Conservation (phyloP, 2,113 vertebrate species). For the Dasyurus viverrinus region DNA sequence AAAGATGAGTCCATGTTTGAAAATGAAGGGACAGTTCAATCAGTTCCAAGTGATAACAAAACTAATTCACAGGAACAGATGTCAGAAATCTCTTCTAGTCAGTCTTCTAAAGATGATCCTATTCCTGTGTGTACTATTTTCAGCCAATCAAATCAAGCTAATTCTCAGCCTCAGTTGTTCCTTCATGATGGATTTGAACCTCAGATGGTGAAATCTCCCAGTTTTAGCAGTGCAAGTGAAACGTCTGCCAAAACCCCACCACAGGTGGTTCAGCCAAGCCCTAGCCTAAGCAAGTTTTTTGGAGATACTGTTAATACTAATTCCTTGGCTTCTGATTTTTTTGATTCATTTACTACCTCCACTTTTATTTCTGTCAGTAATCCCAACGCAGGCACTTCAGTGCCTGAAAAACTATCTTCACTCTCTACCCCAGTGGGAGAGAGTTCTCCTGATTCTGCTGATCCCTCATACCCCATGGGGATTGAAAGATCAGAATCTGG, state of each 20-base stretch:
- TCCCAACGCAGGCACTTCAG: conserved; percentile 87
- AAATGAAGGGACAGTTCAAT: conserved; percentile 11
- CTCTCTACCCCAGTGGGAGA: conserved; percentile 74
- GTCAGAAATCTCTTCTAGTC: conserved; percentile 8
- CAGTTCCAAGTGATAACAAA: conserved; percentile 51
- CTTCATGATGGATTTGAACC: conserved; percentile 94
- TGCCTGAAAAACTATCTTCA: conserved; percentile 83
- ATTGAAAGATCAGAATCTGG: conserved; percentile 68
- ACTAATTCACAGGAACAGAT: conserved; percentile 55
- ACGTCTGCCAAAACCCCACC: conserved; percentile 85
- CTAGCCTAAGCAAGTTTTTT: conserved; percentile 98
- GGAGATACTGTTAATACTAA: conserved; percentile 87
- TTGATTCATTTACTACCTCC: conserved; percentile 96
- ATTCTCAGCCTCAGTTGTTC: conserved; percentile 83
- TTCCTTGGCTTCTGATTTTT: conserved; percentile 94
- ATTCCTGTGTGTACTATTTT: conserved; percentile 97
- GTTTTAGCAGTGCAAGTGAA: conserved; percentile 89
- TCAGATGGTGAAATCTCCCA: conserved; percentile 97
- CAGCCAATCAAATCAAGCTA: conserved; percentile 85
- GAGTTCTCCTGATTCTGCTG: conserved; percentile 73
- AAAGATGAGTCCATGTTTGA: conserved; percentile 43
- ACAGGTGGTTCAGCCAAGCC: conserved; percentile 95
- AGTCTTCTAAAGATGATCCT: conserved; percentile 76
- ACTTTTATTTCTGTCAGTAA: conserved; percentile 97
- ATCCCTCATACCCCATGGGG: conserved; percentile 74